Evolutionary conservation across 2,888 invertebrate species (phyloP).

Genomic region (Plebejus anna): DNA sequence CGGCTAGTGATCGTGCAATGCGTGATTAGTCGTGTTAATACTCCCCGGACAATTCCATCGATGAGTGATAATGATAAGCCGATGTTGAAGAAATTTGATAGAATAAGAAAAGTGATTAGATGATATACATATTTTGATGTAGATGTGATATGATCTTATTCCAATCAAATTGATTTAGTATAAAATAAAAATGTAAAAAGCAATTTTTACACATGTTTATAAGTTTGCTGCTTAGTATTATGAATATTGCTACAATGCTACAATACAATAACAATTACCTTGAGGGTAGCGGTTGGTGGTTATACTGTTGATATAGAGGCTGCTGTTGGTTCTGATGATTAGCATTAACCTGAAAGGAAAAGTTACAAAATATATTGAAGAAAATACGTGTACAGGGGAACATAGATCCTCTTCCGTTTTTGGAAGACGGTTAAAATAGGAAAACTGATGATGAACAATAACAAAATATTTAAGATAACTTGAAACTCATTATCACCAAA

Average conservation of each 20-base stretch:
- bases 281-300: constrained; percentile 63
- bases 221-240: background rate
- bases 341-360: constrained; percentile 57
- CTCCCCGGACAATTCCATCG: background rate
- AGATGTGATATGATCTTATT: background rate
- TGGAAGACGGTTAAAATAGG: background rate
- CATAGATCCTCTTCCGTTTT: background rate
- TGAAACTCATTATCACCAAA: background rate
- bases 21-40: constrained; percentile 25
- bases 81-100: constrained; percentile 13
- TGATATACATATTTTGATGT: background rate
- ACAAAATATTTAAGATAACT: background rate
- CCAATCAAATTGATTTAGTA: background rate
- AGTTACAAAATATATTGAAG: constrained; percentile 2
- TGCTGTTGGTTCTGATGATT: constrained; percentile 66
- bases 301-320: constrained; percentile 63
- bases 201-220: background rate
- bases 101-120: background rate
- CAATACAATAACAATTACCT: constrained; percentile 48
- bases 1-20: constrained; percentile 36
- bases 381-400: background rate
- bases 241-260: background rate
- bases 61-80: background rate
- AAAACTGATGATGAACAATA: background rate
- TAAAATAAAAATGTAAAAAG: background rate